Conservation (phyloP, 2,113 vertebrate species). For the Perognathus longimembris region DNA sequence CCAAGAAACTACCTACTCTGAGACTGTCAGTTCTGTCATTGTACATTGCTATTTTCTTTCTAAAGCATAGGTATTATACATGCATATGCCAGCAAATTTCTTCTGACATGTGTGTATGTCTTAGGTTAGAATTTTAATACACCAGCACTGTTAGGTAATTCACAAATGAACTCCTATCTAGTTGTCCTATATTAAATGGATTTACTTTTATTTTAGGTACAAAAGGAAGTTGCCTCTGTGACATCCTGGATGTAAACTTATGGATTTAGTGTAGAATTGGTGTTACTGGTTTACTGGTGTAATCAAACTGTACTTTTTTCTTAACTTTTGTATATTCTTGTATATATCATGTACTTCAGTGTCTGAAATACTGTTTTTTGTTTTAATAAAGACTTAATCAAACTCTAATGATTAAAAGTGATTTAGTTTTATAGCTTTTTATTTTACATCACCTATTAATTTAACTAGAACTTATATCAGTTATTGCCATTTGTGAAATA, state of each 20-base stretch:
- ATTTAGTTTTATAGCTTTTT: slow-evolving; percentile 63
- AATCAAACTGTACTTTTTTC: slow-evolving; percentile 68
- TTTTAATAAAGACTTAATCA: slow-evolving; percentile 82
- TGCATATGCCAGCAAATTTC: background rate
- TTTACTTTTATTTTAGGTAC: slow-evolving; percentile 85
- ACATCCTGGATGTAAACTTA: slow-evolving; percentile 91
- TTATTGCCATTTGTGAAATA: slow-evolving; percentile 13
- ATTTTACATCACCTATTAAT: slow-evolving; percentile 47
- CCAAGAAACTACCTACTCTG: slow-evolving; percentile 10
- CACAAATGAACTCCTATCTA: slow-evolving; percentile 23
- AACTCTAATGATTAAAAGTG: slow-evolving; percentile 73
- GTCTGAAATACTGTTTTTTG: slow-evolving; percentile 78
- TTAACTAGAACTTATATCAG: slow-evolving; percentile 13
- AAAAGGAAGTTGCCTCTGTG: slow-evolving; percentile 89
- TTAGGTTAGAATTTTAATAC: slow-evolving; percentile 52
- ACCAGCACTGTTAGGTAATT: slow-evolving; percentile 36
- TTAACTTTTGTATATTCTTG: slow-evolving; percentile 85
- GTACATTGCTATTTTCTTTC: slow-evolving; percentile 6
- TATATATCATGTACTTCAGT: slow-evolving; percentile 85
- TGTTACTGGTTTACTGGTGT: slow-evolving; percentile 60
- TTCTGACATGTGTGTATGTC: background rate
- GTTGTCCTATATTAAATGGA: slow-evolving; percentile 59
- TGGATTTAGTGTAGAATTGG: slow-evolving; percentile 63
- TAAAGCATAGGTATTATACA: slow-evolving; percentile 22
- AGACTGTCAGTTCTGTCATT: background rate